phyloP scores from a whole-genome alignment of 2,888 invertebrate species.

The Melieria picta region DNA sequence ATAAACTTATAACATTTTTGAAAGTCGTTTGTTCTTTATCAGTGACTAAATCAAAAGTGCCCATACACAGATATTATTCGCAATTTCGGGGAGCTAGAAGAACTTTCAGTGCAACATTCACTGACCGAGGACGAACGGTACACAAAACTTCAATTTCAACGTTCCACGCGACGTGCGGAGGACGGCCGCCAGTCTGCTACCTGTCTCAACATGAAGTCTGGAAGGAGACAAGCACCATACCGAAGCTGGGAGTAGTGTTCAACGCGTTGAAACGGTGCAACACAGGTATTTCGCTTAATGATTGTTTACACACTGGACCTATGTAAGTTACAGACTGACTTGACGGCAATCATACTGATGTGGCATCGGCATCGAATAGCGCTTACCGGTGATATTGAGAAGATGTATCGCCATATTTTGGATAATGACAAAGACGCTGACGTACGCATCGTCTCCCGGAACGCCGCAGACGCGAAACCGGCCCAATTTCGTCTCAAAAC shows the following conservation, averaged over 20 bases:
- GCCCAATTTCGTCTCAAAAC: neutral
- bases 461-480: neutral
- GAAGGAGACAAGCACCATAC: slow-evolving; percentile 7
- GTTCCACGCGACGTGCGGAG: neutral
- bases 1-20: too few relatives aligned
- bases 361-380: neutral
- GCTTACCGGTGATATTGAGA: neutral
- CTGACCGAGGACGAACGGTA: neutral
- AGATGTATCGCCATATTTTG: slow-evolving; percentile 7
- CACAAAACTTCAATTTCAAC: neutral
- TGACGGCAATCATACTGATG: neutral
- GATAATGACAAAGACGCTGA: neutral
- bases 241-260: slow-evolving; percentile 1
- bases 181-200: neutral
- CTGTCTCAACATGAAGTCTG: slow-evolving; percentile 9
- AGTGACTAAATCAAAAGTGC: too few relatives aligned
- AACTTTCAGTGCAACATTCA: neutral
- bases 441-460: slow-evolving; percentile 6
- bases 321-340: neutral
- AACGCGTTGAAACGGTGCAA: slow-evolving; percentile 2
- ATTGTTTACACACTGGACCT: neutral
- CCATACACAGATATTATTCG: neutral
- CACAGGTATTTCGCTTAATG: neutral
- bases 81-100: slow-evolving; percentile 15
- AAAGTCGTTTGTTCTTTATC: too few relatives aligned